Percentiles rank a stretch among this genome's conserved stretches.
Conservation (phyloP, 2,888 invertebrate genomes). For the Disparrhopalites patrizii region DNA sequence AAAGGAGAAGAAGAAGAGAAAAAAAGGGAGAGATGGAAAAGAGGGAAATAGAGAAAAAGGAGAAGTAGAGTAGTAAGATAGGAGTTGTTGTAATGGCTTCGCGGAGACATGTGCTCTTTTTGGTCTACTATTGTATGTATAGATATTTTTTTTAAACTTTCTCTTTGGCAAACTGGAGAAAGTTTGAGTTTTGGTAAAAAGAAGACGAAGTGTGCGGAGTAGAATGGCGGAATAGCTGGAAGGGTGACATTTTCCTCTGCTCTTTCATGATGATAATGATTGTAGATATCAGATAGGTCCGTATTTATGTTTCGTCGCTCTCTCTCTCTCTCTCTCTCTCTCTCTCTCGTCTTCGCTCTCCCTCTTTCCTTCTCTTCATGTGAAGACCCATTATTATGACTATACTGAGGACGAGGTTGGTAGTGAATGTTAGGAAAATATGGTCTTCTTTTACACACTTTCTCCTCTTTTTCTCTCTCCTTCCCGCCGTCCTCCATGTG, state of each 20-base stretch:
- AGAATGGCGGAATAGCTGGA: neutral
- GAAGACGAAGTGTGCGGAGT: neutral
- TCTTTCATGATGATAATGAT: neutral
- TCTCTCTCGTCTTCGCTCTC: neutral
- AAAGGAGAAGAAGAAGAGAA: no score
- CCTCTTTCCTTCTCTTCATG: neutral
- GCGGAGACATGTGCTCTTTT: no score
- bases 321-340: neutral
- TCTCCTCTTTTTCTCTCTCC: neutral
- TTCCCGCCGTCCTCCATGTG: no score
- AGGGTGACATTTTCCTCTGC: neutral
- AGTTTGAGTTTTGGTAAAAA: no score
- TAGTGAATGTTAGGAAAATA: neutral
- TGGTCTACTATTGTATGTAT: no score
- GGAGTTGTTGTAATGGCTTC: no score
- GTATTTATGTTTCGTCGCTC: neutral
- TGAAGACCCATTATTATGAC: neutral
- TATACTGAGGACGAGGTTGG: neutral
- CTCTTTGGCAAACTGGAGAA: no score
- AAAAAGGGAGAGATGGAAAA: no score
- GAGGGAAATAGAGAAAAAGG: no score
- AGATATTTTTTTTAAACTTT: no score
- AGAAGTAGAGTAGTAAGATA: no score
- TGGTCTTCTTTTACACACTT: neutral
- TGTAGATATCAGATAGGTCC: neutral